Evolutionary conservation across 37 sponge, comb jelly and placozoan species (phyloP), one percentile per base, ranked within the genome.

Genomic region (Cladorhizidae sp.): DNA sequence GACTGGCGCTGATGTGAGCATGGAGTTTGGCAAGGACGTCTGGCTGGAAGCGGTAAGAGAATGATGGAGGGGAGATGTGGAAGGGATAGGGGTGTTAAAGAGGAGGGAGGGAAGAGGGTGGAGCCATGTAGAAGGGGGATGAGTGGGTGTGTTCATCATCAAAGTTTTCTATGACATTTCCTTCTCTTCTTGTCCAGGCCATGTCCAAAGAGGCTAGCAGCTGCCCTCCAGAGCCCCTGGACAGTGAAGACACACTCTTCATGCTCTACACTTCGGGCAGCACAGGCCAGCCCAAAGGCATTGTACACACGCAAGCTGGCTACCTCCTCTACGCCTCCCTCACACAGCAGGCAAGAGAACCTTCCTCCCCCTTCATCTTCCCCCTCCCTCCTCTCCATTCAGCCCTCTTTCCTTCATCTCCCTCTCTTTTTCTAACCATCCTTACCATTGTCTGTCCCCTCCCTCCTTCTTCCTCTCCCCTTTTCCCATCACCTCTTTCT

Each of bases 241-340:
- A 95, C 83, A 93, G 94, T 83, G 99, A 98, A 73, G 96, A 93
- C 73, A 86, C 62, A 21, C 89, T 98, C 67, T 98, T 95, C 74
- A 90, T 98, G 94, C 81, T 98, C 51, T 95, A 98, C 75, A 98
- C 99, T 0, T 95, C 96, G 1, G 99, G 99, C 51, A 93, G 94
- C 83, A 98, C 99, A 81, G 99, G 99, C 1, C 91, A 90, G 22
- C 96, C 96, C 39, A 98, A 98, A 63, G 99, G 99, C 40, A 86
- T 98, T 25, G 70, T 94, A 22, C 98, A 98, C 89, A 95, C 99
- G 22, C 96, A 95, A 51, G 99, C 94, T 54, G 99, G 99, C 35
- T 98, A 98, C 73, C 83, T 98, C 38, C 88, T 95, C 58, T 95
- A 95, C 73, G 83, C 99, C 67, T 87, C 90, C 23, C 68, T 89